These are phyloP conservation scores for Neoscelio sp. DNA, from an alignment of 2,888 invertebrate genomes.

Conservation along the genomic window DNA sequence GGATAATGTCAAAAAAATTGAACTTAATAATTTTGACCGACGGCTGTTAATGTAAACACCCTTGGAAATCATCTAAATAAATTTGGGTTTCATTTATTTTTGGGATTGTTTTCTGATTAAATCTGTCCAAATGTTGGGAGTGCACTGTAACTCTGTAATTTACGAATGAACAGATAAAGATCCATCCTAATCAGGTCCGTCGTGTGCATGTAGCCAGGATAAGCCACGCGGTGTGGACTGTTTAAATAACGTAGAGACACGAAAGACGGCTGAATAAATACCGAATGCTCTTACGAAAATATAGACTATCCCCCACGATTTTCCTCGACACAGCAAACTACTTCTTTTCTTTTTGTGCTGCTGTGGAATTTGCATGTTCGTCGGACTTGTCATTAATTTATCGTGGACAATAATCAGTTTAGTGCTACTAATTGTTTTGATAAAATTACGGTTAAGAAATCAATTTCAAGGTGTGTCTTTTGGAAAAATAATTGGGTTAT, in stretches of 20 bases:
- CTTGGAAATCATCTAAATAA: too few species aligned
- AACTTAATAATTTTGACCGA: too few species aligned
- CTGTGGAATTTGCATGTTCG: constrained; percentile 24
- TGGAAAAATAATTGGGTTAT: too few species aligned
- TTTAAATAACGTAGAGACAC: constrained; percentile 70
- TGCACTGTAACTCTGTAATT: constrained; percentile 31
- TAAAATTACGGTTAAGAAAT: too few species aligned
- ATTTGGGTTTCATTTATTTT: background rate
- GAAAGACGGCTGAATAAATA: constrained; percentile 74
- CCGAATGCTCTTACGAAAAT: constrained; percentile 71
- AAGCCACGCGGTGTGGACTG: constrained; percentile 66
- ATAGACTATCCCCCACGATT: constrained; percentile 60
- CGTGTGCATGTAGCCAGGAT: constrained; percentile 57
- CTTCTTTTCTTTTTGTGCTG: constrained; percentile 28
- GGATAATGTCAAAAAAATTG: background rate
- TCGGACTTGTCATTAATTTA: constrained; percentile 17
- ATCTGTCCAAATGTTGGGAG: constrained; percentile 1
- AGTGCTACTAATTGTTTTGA: too few species aligned
- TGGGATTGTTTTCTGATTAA: background rate
- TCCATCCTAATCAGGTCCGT: constrained; percentile 54
- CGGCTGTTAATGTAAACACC: too few species aligned
- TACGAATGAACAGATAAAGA: constrained; percentile 48
- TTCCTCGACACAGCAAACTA: constrained; percentile 18
- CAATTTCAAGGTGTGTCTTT: too few species aligned
- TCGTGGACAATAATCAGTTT: constrained; percentile 10